phyloP scores from a whole-genome alignment of 2,113 vertebrate genomes.

The Xyrauchen texanus region DNA sequence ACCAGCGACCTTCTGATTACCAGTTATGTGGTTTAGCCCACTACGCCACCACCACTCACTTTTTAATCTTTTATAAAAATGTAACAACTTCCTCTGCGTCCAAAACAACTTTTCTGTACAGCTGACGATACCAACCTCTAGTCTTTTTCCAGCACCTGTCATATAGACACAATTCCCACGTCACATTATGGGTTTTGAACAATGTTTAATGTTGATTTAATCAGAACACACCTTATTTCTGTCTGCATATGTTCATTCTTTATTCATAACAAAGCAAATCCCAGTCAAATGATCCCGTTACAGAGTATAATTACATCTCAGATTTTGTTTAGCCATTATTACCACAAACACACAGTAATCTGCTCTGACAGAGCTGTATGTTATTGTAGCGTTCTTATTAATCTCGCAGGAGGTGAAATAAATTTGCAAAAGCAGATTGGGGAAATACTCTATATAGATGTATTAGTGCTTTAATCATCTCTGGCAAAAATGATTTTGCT shows the following conservation, averaged over 20 bases:
- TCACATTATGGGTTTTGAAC: neutral
- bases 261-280: conserved; percentile 86
- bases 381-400: conserved; percentile 99
- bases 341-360: conserved; percentile 97
- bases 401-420: conserved; percentile 99
- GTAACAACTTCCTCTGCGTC: too few species aligned
- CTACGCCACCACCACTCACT: too few species aligned
- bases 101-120: too few species aligned
- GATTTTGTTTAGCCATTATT: conserved; percentile 98
- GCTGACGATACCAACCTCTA: too few species aligned
- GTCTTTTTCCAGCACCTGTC: neutral
- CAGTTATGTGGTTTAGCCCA: too few species aligned
- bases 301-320: conserved; percentile 95
- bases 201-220: conserved; percentile 4
- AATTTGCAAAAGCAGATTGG: conserved; percentile 99
- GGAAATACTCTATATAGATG: conserved; percentile 99
- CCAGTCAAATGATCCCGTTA: conserved; percentile 91
- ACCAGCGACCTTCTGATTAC: too few species aligned
- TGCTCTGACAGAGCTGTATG: conserved; percentile 97
- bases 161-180: neutral
- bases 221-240: conserved; percentile 21
- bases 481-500: conserved; percentile 99
- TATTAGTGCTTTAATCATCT: conserved; percentile 99
- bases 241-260: conserved; percentile 77
- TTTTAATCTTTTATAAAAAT: too few species aligned